Evolutionary conservation across 2,797 vertebrate species (phyloP), one percentile per base, ranked within the genome.

Genomic region (Sebastes minor): DNA sequence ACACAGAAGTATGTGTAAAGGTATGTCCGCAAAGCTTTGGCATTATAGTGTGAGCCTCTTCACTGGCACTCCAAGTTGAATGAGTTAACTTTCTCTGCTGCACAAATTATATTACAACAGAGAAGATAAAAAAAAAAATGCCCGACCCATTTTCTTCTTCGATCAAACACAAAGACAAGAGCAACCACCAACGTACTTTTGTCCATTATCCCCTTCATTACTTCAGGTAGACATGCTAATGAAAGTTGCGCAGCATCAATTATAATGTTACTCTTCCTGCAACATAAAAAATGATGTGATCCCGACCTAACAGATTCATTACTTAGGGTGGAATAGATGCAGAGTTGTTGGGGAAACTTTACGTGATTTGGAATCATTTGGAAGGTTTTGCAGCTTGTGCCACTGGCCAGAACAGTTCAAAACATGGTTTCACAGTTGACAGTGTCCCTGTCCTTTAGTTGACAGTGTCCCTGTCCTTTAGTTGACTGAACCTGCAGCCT

Each of bases 191-290:
- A 13, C 32, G 18, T 46, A 8, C 23, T 28, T 46, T 73, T 59
- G 22, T 74, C 59, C 59, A 64, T 78, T 74, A 73, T 57, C 33
- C 49, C 10, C 38, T 61, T 75, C n/a, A 79, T 65, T 74, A 66
- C 60, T 42, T 70, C 20, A 53, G 38, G 65, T 53, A n/a, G 18
- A 22, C 3, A 4, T 64, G 33, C 23, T 74, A 60, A 78, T 71
- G 53, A 59, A 59, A 57, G 55, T 55, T 20, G 28, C 14, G 6
- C 10, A 67, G 30, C 56, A 25, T 35, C 25, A 25, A 53, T 53
- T 61, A 79, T 66, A 70, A 71, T 18, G 61, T 60, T 35, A 10
- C 33, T 68, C 33, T 64, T 8, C 49, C 25, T 49, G 22, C 13
- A 56, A 25, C 22, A 53, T 16, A 4, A 10, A 53, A 20, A 20